Conservation (phyloP, 2,113 vertebrate species). For the Ammodytes dubius region DNA sequence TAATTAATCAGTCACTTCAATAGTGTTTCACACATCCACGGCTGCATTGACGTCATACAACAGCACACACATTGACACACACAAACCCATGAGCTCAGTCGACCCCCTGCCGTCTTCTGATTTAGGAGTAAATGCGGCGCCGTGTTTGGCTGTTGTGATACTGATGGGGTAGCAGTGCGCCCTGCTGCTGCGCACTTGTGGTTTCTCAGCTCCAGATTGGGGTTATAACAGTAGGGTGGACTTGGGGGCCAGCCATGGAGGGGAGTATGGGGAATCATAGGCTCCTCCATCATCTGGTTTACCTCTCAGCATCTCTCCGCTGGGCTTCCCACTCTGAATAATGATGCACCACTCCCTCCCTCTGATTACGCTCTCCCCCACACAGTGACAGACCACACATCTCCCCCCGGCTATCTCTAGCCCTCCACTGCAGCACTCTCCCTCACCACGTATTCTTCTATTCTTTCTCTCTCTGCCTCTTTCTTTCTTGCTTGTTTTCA, state of each 20-base stretch:
- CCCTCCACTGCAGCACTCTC: conserved; percentile 21
- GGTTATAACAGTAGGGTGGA: conserved; percentile 65
- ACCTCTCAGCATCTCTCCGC: conserved; percentile 57
- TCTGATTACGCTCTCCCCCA: conserved; percentile 55
- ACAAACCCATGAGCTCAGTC: conserved; percentile 38
- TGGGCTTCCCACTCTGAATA: conserved; percentile 64
- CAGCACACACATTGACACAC: conserved; percentile 1
- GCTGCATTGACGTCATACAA: not conserved
- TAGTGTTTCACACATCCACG: not conserved
- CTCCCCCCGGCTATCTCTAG: not conserved
- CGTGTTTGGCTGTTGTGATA: conserved; percentile 61
- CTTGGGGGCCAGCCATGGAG: conserved; percentile 40
- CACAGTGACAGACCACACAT: conserved; percentile 54
- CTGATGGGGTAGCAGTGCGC: conserved; percentile 64
- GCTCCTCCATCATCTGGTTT: conserved; percentile 77
- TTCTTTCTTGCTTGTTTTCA: conserved; percentile 6
- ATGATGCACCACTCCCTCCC: conserved; percentile 63
- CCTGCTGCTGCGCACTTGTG: conserved; percentile 57
- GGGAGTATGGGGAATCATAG: conserved; percentile 52
- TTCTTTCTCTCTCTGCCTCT: not conserved
- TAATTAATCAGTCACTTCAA: not conserved
- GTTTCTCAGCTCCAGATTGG: conserved; percentile 61
- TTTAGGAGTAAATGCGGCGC: conserved; percentile 68
- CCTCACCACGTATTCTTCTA: conserved; percentile 1
- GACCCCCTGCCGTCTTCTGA: conserved; percentile 65